Conservation (phyloP, 2,888 invertebrate species). For the Phengaris arion region DNA sequence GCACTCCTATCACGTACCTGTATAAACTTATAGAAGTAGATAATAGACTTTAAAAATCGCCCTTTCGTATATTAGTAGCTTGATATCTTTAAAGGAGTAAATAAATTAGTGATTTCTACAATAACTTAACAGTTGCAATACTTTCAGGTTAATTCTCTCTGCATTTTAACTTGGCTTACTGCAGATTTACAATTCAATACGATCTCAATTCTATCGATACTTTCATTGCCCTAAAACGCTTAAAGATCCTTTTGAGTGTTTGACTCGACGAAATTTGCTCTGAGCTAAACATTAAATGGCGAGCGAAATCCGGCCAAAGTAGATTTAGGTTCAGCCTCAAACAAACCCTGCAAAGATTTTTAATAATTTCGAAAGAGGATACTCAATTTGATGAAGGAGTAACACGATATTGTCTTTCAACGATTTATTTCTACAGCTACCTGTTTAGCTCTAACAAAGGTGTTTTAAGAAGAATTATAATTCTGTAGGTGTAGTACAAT, state of each 20-base stretch:
- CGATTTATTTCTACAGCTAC: neutral
- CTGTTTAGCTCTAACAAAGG: neutral
- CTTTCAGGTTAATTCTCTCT: neutral
- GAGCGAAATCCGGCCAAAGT: neutral
- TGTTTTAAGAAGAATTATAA: neutral
- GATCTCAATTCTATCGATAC: conserved; percentile 1
- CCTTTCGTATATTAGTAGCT: too few relatives aligned
- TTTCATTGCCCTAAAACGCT: conserved; percentile 7
- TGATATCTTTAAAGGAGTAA: too few relatives aligned
- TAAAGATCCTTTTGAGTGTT: conserved; percentile 17
- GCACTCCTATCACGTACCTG: too few relatives aligned
- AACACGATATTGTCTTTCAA: neutral
- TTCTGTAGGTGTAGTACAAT: too few relatives aligned
- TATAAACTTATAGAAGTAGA: too few relatives aligned
- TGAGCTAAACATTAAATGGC: conserved; percentile 16
- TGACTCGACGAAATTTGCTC: conserved; percentile 21
- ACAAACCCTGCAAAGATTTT: conserved; percentile 4
- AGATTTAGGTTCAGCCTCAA: conserved; percentile 8
- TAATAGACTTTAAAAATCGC: too few relatives aligned
- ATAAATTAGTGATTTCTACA: too few relatives aligned
- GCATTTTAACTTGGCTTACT: neutral
- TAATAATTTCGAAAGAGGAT: conserved; percentile 11
- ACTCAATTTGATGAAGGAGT: neutral
- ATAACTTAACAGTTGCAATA: neutral
- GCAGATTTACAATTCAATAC: conserved; percentile 8